phyloP scores from a whole-genome alignment of 2,888 invertebrate species.

The Epirrita christyi region DNA sequence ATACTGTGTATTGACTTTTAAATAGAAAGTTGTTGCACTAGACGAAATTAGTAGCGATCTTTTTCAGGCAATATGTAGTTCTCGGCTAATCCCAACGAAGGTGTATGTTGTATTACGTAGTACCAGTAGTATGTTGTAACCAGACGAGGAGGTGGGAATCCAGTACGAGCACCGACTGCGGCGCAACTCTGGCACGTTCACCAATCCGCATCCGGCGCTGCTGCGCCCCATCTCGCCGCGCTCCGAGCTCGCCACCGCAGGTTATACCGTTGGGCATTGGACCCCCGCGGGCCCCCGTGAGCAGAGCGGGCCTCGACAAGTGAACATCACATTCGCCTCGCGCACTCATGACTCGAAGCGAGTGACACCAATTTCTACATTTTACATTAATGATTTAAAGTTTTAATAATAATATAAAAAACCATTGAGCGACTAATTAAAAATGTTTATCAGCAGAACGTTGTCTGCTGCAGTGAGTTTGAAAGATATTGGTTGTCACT shows the following conservation, averaged over 20 bases:
- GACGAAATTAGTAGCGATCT: not conserved
- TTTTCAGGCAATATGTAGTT: not conserved
- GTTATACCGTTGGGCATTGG: constrained; percentile 49
- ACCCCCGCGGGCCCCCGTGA: not conserved
- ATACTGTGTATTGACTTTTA: too few relatives aligned
- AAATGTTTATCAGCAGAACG: too few relatives aligned
- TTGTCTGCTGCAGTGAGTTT: not conserved
- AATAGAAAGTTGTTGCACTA: too few relatives aligned
- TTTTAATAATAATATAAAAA: too few relatives aligned
- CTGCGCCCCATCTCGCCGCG: constrained; percentile 70
- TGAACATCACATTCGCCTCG: constrained; percentile 8
- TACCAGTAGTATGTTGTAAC: constrained; percentile 21
- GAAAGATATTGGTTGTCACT: not conserved
- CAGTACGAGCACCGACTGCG: constrained; percentile 66
- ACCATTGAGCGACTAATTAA: not conserved
- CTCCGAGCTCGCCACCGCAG: constrained; percentile 79
- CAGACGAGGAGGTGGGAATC: constrained; percentile 54
- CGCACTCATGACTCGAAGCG: constrained; percentile 10
- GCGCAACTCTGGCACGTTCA: constrained; percentile 77
- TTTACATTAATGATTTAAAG: too few relatives aligned
- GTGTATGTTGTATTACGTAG: constrained; percentile 11
- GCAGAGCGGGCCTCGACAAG: not conserved
- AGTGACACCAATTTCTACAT: not conserved
- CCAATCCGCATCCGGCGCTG: constrained; percentile 75
- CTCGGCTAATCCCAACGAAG: not conserved